These are phyloP conservation scores for Caenorhabditis remanei DNA, from an alignment of 1,140 invertebrate genomes.

Conservation along the genomic window DNA sequence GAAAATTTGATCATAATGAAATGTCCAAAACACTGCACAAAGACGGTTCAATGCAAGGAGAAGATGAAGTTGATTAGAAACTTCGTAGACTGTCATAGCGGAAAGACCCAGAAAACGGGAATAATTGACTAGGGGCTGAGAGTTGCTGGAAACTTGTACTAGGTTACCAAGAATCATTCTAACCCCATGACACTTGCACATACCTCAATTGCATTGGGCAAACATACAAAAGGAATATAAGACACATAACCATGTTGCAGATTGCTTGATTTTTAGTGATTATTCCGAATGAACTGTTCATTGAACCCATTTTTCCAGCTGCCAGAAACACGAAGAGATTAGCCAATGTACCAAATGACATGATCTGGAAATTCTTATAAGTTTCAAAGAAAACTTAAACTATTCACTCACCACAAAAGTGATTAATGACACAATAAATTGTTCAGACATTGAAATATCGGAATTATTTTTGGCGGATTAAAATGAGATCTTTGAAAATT, in stretches of 20 bases:
- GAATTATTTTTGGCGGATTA: too few relatives aligned
- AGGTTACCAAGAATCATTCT: background rate
- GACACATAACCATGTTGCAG: background rate
- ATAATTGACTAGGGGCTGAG: background rate
- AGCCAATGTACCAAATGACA: background rate
- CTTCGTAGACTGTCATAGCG: slow-evolving; percentile 15
- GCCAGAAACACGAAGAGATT: background rate
- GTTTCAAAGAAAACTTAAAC: background rate
- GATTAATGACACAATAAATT: background rate
- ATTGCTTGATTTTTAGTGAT: background rate
- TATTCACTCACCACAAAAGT: background rate
- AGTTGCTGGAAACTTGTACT: background rate
- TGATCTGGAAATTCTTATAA: background rate
- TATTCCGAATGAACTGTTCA: background rate
- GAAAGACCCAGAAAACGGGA: background rate
- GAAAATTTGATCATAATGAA: slow-evolving; percentile 39
- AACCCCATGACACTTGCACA: background rate
- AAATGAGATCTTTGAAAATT: too few relatives aligned
- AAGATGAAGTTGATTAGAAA: slow-evolving; percentile 29
- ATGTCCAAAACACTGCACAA: slow-evolving; percentile 18
- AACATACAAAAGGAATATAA: background rate
- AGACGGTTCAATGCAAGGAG: background rate
- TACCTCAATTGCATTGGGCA: slow-evolving; percentile 36
- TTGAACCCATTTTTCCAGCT: background rate
- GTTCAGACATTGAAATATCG: too few relatives aligned